A percentile compares a stretch with the other conserved stretches of the same genome.
Evolutionary conservation across 2,797 vertebrate genomes (phyloP).

Genomic region (Scleropages formosus): DNA sequence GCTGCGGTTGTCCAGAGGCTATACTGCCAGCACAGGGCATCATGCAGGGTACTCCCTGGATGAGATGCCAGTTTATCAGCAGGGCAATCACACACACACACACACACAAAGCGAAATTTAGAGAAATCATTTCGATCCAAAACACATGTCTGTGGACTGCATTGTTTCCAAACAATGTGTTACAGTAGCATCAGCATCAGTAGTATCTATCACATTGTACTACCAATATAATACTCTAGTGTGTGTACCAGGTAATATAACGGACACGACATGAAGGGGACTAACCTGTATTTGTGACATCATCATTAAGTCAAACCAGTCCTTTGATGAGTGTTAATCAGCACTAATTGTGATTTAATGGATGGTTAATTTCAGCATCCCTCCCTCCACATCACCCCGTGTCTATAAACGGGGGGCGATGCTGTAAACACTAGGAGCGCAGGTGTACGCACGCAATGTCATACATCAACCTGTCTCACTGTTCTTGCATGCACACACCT

Average conservation of each 20-base stretch:
- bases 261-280: not conserved
- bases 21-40: no score
- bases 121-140: no score
- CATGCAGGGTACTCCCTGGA: no score
- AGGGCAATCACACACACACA: no score
- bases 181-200: not conserved
- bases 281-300: not conserved
- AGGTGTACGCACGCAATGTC: conserved; percentile 34
- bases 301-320: conserved; percentile 12
- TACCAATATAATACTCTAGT: conserved; percentile 3
- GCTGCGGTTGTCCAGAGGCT: no score
- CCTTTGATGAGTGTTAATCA: not conserved
- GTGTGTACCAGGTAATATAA: not conserved
- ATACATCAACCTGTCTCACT: conserved; percentile 41
- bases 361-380: conserved; percentile 37
- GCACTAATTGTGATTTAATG: conserved; percentile 49
- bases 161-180: no score
- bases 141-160: no score
- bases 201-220: not conserved
- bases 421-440: conserved; percentile 26
- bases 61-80: no score
- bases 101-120: no score
- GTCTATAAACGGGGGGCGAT: conserved; percentile 26
- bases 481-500: conserved; percentile 19
- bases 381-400: conserved; percentile 16